Conservation (phyloP, 2,113 vertebrate species). For the Xerus inauris region DNA sequence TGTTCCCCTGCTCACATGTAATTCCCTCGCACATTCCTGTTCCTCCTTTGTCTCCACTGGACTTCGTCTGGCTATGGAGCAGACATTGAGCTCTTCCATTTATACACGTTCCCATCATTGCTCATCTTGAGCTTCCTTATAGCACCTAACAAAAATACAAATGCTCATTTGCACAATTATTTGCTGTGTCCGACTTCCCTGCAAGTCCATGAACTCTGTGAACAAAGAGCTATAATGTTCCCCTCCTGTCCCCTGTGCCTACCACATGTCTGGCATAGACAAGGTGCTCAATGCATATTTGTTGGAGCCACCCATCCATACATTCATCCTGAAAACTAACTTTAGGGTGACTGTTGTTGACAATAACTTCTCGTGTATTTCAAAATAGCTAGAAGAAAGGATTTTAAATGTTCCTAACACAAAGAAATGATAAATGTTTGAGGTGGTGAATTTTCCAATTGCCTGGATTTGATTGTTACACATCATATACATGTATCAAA, state of each 20-base stretch:
- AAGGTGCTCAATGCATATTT: background rate
- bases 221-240: background rate
- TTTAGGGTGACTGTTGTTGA: background rate
- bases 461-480: background rate
- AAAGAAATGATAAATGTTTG: background rate
- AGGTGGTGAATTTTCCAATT: background rate
- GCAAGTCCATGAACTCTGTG: background rate
- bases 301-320: background rate
- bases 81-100: background rate
- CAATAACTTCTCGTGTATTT: background rate
- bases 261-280: background rate
- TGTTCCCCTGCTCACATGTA: accelerated
- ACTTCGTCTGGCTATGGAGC: background rate
- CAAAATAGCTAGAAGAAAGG: background rate
- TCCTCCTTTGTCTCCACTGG: accelerated
- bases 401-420: background rate
- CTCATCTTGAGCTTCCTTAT: background rate
- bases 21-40: accelerated
- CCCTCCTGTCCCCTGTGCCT: background rate
- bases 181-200: background rate
- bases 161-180: background rate
- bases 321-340: background rate
- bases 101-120: background rate
- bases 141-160: background rate
- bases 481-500: background rate